A percentile compares a stretch with the other conserved stretches of the same genome.
Evolutionary conservation across 2,113 vertebrate genomes (phyloP).

Genomic region (Platysternon megacephalum): DNA sequence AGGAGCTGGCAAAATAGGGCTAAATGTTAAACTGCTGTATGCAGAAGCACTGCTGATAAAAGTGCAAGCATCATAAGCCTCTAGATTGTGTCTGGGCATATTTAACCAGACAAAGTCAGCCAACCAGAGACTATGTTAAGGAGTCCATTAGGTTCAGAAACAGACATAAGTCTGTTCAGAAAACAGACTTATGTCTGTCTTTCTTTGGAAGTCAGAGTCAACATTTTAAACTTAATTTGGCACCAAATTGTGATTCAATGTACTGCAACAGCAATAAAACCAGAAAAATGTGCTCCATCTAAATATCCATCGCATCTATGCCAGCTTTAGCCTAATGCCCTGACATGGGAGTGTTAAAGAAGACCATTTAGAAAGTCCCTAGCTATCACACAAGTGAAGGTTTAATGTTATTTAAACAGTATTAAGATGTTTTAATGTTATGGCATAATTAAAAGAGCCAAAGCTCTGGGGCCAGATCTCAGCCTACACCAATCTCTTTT

Average conservation of each 20-base stretch:
- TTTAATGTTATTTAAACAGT: neutral
- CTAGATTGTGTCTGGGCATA: neutral
- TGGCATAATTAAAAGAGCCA: neutral
- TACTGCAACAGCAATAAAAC: neutral
- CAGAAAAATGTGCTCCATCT: neutral
- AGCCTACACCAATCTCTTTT: neutral
- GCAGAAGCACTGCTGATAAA: neutral
- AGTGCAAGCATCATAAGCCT: neutral
- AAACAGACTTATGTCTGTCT: neutral
- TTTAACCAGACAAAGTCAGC: neutral
- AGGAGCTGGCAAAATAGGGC: neutral
- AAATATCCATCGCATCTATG: neutral
- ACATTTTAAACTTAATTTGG: neutral
- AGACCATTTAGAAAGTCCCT: neutral
- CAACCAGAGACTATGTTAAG: neutral
- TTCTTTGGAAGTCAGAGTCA: neutral
- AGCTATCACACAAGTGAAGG: fast-evolving
- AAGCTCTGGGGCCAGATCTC: fast-evolving
- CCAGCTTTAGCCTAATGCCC: neutral
- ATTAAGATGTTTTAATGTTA: neutral
- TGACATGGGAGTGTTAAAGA: neutral
- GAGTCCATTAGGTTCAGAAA: neutral
- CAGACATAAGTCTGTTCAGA: neutral
- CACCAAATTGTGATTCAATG: neutral
- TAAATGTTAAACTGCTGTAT: neutral